These are phyloP conservation scores for Chaetodon auriga DNA, from an alignment of 2,113 vertebrate species.

Conservation along the genomic window DNA sequence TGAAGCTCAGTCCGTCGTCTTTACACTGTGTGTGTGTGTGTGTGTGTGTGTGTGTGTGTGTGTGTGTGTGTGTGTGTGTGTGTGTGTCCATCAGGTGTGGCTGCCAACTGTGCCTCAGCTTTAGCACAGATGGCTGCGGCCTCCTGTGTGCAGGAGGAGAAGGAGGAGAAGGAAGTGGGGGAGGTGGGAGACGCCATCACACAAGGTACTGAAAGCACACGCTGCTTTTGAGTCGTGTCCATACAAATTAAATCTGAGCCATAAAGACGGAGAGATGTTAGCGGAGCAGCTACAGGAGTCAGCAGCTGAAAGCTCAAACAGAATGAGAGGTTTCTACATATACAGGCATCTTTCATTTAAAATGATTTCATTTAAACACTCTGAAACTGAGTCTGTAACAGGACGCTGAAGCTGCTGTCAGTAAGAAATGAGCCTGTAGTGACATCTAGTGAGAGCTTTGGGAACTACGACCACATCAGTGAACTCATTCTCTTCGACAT, in stretches of 20 bases:
- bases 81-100: slow-evolving; percentile 87
- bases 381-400: not conserved
- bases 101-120: slow-evolving; percentile 96
- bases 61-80: slow-evolving; percentile 31
- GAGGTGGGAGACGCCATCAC: slow-evolving; percentile 91
- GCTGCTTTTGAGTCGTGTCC: not conserved
- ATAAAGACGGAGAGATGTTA: not conserved
- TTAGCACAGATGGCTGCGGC: slow-evolving; percentile 98
- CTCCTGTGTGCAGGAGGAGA: slow-evolving; percentile 97
- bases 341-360: not conserved
- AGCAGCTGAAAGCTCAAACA: not conserved
- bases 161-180: slow-evolving; percentile 90
- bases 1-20: not conserved
- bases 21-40: slow-evolving; percentile 77
- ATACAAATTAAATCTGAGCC: not conserved
- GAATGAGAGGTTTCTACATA: not conserved
- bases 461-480: not conserved
- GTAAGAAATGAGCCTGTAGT: not conserved
- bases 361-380: not conserved
- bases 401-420: no score
- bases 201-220: slow-evolving; percentile 86
- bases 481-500: not conserved
- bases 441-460: not conserved
- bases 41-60: slow-evolving; percentile 77
- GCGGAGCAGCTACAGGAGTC: no score